These are phyloP conservation scores for Pangasius sanitwongsei DNA, from an alignment of 2,797 vertebrate genomes.

Conservation along the genomic window DNA sequence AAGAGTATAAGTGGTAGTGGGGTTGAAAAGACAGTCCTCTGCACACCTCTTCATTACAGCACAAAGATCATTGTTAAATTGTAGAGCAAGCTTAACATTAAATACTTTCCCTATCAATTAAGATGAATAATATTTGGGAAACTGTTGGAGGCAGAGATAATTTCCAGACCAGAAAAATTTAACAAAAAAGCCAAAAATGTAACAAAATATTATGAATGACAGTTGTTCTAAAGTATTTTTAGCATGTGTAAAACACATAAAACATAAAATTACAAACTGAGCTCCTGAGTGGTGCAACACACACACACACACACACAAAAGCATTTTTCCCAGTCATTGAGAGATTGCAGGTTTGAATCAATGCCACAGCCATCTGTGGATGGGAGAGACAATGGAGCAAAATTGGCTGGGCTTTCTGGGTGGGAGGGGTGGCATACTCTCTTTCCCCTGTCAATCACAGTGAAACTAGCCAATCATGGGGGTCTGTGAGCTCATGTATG, in stretches of 20 bases:
- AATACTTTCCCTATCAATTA: neutral
- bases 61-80: neutral
- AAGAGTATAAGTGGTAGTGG: neutral
- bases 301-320: neutral
- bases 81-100: neutral
- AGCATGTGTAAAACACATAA: neutral
- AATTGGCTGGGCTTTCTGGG: neutral
- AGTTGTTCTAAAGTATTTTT: neutral
- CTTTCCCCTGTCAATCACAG: neutral
- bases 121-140: neutral
- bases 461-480: neutral
- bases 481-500: neutral
- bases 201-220: neutral
- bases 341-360: neutral
- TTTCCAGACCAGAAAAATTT: neutral
- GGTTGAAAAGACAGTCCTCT: neutral
- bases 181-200: neutral
- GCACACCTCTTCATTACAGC: neutral
- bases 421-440: too few species aligned
- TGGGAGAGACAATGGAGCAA: neutral
- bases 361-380: neutral
- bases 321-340: neutral
- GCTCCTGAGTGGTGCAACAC: neutral
- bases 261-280: neutral
- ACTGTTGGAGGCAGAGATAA: neutral